phyloP scores from a whole-genome alignment of 2,888 invertebrate species.

The Melinaea marsaeus region DNA sequence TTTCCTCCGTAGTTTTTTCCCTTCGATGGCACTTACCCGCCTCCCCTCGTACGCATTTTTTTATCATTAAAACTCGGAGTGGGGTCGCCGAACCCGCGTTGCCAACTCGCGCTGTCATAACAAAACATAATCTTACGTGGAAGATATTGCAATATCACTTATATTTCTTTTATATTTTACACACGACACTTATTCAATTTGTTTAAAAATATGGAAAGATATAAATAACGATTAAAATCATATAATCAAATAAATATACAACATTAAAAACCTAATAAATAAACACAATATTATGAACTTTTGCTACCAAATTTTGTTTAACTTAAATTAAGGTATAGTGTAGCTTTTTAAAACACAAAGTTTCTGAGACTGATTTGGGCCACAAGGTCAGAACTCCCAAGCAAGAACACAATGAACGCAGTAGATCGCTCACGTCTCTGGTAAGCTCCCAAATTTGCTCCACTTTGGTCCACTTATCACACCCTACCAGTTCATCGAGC shows the following conservation, averaged over 20 bases:
- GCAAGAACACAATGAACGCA: slow-evolving; percentile 13
- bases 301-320: too few relatives aligned
- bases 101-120: slow-evolving; percentile 75
- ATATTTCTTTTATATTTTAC: slow-evolving; percentile 16
- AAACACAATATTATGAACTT: too few relatives aligned
- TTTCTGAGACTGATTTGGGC: not conserved
- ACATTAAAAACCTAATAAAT: too few relatives aligned
- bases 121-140: slow-evolving; percentile 68
- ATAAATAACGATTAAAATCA: not conserved
- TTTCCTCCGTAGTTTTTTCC: slow-evolving; percentile 77
- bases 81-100: slow-evolving; percentile 75
- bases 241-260: too few relatives aligned
- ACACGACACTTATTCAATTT: not conserved
- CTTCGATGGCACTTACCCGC: slow-evolving; percentile 75
- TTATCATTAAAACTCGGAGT: slow-evolving; percentile 77
- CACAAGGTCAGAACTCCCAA: slow-evolving; percentile 8
- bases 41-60: slow-evolving; percentile 77
- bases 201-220: not conserved
- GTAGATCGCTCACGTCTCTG: slow-evolving; percentile 29
- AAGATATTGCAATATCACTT: slow-evolving; percentile 54
- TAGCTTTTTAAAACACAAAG: too few relatives aligned
- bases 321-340: too few relatives aligned
- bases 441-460: slow-evolving; percentile 67
- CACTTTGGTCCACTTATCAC: slow-evolving; percentile 70
- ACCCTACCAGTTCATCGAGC: slow-evolving; percentile 62